Percentiles rank a stretch among this genome's conserved stretches.
Conservation (phyloP, 1,140 invertebrate species). For the Bombus confusus region DNA sequence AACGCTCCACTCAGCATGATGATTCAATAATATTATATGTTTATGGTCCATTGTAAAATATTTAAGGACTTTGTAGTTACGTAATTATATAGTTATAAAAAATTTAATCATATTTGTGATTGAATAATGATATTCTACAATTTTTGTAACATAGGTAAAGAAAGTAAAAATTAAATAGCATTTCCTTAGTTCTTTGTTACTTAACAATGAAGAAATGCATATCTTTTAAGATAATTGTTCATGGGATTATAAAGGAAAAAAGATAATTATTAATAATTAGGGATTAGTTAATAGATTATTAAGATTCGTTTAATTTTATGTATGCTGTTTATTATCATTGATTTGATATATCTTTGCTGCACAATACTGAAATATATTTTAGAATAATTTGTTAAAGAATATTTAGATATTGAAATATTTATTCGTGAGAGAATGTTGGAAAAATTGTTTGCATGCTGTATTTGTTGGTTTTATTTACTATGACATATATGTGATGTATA, state of each 20-base stretch:
- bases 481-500: neutral
- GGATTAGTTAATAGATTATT: slow-evolving; percentile 62
- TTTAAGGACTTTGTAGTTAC: slow-evolving; percentile 37
- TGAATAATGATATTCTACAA: slow-evolving; percentile 55
- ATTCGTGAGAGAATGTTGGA: slow-evolving; percentile 24
- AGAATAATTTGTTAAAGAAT: slow-evolving; percentile 31
- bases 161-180: slow-evolving; percentile 31
- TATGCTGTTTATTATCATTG: slow-evolving; percentile 38
- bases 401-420: slow-evolving; percentile 39
- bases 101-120: slow-evolving; percentile 59
- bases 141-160: slow-evolving; percentile 46
- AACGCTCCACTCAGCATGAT: slow-evolving; percentile 37
- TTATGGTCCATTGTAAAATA: slow-evolving; percentile 58
- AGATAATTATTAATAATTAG: slow-evolving; percentile 63
- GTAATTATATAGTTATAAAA: slow-evolving; percentile 50
- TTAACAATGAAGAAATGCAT: slow-evolving; percentile 68
- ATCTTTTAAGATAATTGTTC: slow-evolving; percentile 66
- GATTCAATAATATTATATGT: slow-evolving; percentile 49
- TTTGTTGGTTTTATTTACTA: slow-evolving; percentile 39
- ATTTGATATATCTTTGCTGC: slow-evolving; percentile 64
- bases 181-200: slow-evolving; percentile 57
- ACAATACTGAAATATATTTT: slow-evolving; percentile 58
- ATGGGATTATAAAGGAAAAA: slow-evolving; percentile 56
- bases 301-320: slow-evolving; percentile 48
- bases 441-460: slow-evolving; percentile 28